Evolutionary conservation across 2,888 invertebrate genomes (phyloP).

Genomic region (Cepaea hortensis): DNA sequence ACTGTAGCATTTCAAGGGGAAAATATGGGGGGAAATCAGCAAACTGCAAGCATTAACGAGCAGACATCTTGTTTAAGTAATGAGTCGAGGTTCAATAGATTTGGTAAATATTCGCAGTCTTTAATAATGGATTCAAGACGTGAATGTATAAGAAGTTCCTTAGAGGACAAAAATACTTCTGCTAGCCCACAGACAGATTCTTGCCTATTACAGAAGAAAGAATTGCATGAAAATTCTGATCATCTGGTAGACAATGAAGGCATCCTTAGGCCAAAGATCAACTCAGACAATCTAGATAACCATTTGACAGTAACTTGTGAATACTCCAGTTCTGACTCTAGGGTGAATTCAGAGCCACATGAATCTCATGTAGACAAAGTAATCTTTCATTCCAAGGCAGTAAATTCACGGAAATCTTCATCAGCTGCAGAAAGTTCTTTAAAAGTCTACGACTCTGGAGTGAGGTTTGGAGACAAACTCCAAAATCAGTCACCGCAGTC

Average conservation of each 20-base stretch:
- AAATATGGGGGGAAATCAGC: not conserved
- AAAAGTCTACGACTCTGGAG: not conserved
- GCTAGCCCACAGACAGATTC: not conserved
- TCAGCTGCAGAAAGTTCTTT: not conserved
- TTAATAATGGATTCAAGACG: not conserved
- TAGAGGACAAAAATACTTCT: not conserved
- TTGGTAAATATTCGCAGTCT: not conserved
- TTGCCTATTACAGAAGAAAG: not conserved
- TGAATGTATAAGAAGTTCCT: not conserved
- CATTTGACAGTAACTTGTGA: not conserved
- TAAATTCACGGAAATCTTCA: not conserved
- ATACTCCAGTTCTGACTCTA: not conserved
- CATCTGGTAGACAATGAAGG: not conserved
- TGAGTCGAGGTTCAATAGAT: not conserved
- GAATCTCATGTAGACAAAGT: not conserved
- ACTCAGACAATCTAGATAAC: not conserved
- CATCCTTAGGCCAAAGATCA: not conserved
- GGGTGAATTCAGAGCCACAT: not conserved
- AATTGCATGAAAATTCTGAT: not conserved
- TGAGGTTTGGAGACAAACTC: not conserved
- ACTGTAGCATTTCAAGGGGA: not conserved
- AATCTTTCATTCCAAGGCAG: not conserved
- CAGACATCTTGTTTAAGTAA: not conserved
- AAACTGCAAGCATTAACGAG: not conserved
- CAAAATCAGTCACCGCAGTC: conserved; percentile 5